phyloP scores from a whole-genome alignment of 2,113 vertebrate genomes.

The Clarias macrocephalus region DNA sequence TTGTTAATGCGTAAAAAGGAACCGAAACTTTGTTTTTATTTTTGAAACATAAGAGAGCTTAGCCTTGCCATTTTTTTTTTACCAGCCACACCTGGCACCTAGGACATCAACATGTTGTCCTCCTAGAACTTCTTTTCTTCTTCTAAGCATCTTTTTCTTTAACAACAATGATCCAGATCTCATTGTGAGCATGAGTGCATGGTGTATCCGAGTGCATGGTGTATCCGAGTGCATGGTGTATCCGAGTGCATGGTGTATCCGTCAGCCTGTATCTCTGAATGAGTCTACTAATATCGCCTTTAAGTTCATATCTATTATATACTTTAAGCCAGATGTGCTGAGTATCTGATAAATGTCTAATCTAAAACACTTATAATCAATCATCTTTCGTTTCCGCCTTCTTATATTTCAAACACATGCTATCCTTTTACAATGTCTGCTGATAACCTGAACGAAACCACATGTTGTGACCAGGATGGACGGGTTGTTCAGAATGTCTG shows the following conservation, averaged over 20 bases:
- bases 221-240: no score
- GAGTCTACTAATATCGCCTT: constrained; percentile 34
- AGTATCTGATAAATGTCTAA: constrained; percentile 36
- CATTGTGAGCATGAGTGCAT: not conserved
- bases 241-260: not conserved
- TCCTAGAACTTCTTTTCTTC: constrained; percentile 3
- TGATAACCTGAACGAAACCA: constrained; percentile 51
- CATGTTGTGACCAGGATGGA: constrained; percentile 18
- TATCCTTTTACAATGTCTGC: constrained; percentile 34
- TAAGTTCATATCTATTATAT: constrained; percentile 15
- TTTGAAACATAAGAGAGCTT: not conserved
- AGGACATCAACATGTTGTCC: not conserved
- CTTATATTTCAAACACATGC: constrained; percentile 32
- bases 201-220: no score
- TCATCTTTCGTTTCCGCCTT: constrained; percentile 36
- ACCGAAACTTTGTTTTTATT: not conserved
- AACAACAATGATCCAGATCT: not conserved
- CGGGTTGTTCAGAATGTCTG: not conserved
- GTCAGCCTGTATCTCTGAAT: constrained; percentile 16
- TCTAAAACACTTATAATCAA: constrained; percentile 41
- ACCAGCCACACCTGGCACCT: not conserved
- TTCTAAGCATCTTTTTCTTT: constrained; percentile 5
- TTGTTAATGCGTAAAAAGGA: not conserved
- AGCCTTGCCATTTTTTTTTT: not conserved
- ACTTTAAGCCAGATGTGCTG: constrained; percentile 30